Conservation (phyloP, 2,113 vertebrate species). For the Lamprotornis superbus region DNA sequence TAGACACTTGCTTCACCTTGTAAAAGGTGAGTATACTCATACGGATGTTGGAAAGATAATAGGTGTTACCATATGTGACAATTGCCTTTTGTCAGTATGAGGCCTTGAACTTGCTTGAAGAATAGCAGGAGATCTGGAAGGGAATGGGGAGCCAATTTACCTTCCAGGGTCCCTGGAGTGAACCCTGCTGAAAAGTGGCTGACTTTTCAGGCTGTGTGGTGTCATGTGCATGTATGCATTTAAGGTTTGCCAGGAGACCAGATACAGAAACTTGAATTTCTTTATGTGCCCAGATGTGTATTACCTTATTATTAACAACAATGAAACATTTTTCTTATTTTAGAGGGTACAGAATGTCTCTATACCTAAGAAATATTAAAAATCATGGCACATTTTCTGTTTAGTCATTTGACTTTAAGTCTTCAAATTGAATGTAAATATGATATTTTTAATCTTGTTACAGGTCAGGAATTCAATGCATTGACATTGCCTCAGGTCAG, state of each 20-base stretch:
- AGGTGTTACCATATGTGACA: conserved; percentile 38
- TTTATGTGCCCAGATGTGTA: not conserved
- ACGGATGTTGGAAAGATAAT: not conserved
- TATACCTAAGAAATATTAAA: not conserved
- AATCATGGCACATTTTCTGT: not conserved
- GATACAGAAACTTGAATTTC: not conserved
- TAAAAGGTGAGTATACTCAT: not conserved
- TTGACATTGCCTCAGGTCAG: not conserved
- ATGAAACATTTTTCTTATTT: not conserved
- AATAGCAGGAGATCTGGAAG: not conserved
- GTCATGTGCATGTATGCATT: not conserved
- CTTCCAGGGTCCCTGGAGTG: not conserved
- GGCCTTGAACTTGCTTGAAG: not conserved
- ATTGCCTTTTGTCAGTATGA: conserved; percentile 5
- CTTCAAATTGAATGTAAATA: not conserved
- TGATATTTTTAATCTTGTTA: not conserved
- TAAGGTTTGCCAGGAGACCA: not conserved
- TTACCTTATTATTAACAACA: not conserved
- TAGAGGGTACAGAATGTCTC: not conserved
- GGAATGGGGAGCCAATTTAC: not conserved
- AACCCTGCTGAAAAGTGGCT: not conserved
- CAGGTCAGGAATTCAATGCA: not conserved
- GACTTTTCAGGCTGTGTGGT: not conserved
- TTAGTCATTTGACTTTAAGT: not conserved
- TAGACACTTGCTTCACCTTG: not conserved